A percentile compares a stretch with the other conserved stretches of the same genome.
phyloP scores from a whole-genome alignment of 2,888 invertebrate genomes.

The Polymixis flavicincta region DNA sequence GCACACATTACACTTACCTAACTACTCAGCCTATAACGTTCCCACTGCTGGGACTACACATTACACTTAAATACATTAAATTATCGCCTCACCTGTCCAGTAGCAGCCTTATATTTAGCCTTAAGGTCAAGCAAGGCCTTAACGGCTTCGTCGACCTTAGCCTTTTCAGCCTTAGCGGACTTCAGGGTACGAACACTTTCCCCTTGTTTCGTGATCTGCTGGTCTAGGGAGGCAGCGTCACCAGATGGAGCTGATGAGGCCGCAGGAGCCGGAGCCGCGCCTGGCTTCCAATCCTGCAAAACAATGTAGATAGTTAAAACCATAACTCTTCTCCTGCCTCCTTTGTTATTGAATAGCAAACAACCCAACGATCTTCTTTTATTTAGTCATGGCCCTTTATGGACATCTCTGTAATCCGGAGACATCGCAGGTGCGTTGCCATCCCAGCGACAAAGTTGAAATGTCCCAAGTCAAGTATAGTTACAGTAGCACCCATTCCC shows the following conservation, averaged over 20 bases:
- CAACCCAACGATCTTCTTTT: no score
- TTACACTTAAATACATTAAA: neutral
- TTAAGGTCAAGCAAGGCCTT: slow-evolving; percentile 93
- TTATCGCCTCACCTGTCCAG: slow-evolving; percentile 41
- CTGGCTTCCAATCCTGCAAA: slow-evolving; percentile 67
- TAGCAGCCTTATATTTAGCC: slow-evolving; percentile 92
- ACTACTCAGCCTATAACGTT: no score
- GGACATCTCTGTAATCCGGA: neutral
- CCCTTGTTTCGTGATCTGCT: slow-evolving; percentile 78
- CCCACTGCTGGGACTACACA: no score
- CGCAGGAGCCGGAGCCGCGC: slow-evolving; percentile 25
- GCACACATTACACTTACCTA: neutral
- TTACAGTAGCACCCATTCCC: neutral
- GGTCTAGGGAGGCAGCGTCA: slow-evolving; percentile 48
- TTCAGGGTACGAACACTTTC: slow-evolving; percentile 92
- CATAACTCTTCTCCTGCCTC: neutral
- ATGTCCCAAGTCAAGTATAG: neutral
- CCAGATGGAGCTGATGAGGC: slow-evolving; percentile 39
- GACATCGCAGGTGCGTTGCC: no score
- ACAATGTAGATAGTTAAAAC: neutral
- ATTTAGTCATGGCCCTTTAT: neutral
- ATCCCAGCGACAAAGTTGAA: neutral
- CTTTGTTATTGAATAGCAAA: neutral
- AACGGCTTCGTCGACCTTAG: slow-evolving; percentile 80
- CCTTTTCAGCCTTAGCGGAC: slow-evolving; percentile 89